phyloP scores from a whole-genome alignment of 2,113 vertebrate species.

The Hypocryptadius cinnamomeus region DNA sequence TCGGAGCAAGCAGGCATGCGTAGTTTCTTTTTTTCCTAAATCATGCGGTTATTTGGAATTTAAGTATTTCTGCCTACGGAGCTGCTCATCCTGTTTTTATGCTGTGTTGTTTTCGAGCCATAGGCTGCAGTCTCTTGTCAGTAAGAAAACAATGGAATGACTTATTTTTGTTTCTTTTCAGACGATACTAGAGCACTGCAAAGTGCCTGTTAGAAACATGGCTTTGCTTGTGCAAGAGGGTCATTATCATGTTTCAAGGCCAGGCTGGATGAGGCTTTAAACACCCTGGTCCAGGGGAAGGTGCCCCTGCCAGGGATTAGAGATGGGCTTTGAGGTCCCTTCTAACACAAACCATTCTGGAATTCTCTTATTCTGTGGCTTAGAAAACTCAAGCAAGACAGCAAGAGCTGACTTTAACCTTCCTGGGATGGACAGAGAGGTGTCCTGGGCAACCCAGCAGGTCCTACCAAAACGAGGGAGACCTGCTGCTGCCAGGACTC shows the following conservation, averaged over 20 bases:
- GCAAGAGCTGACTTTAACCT: background rate
- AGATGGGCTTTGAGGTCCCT: background rate
- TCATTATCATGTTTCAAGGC: background rate
- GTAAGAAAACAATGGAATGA: background rate
- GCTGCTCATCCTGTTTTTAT: background rate
- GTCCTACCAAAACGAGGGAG: fast-evolving
- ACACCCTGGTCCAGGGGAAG: background rate
- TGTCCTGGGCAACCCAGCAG: background rate
- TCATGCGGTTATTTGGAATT: background rate
- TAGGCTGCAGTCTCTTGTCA: background rate
- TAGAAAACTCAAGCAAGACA: background rate
- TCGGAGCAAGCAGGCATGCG: background rate
- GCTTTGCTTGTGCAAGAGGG: background rate
- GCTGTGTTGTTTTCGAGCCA: background rate
- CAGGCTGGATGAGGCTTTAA: background rate
- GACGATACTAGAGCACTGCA: background rate
- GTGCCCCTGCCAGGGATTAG: background rate
- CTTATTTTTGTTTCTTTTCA: background rate
- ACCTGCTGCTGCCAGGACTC: background rate
- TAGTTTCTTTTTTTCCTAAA: background rate
- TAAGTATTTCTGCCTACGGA: background rate
- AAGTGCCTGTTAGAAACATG: background rate
- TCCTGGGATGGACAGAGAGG: background rate
- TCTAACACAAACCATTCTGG: background rate
- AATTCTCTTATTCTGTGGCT: background rate